Base-by-base conservation (phyloP, 2,888 invertebrate species). In the Galerucella calmariensis region DNA sequence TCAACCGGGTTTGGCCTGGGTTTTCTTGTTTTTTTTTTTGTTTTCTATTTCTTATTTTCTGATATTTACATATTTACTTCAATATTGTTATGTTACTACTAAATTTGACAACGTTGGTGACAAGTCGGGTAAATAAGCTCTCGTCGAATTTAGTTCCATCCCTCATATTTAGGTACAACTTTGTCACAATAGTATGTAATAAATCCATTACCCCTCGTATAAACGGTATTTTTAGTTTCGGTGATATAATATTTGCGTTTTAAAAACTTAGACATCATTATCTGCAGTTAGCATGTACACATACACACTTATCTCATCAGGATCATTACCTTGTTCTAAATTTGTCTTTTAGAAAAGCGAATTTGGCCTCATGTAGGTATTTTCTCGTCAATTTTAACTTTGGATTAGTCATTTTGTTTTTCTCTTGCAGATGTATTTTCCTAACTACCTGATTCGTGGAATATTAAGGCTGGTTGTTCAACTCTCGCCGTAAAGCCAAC, bases 241-340 rank as follows among this genome's bases (percentile, higher is more conserved):
- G 51, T 63, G 68, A 68, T 68, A 67, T 73, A 63, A 73, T 69
- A 69, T 73, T 68, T 73, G 56, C 63, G 68, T 63, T 63, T 72
- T 63, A 69, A 68, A 73, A 73, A 68, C 27, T 67, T 58, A 61
- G 51, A 58, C 59, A 65, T 72, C 59, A 67, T 73, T 70, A 72
- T 75, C 69, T 73, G 67, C 48, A 69, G 65, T 61, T 72, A 48
- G 69, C 70, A 67, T 74, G 72, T 72, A 56, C 53, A 68, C 53
- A 68, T 27, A 69, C 63, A 72, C 44, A 72, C 68, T 72, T 58
- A 68, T 72, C 72, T 74, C 72, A 74, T 75, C 73, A 73, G 61
- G 67, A 67, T 75, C 70, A 75, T 77, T 75, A 75, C 77, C 74
- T 75, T 71, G 75, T 74, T 77, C 75, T 77, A 77, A 77, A 73